A percentile compares a stretch with the other conserved stretches of the same genome.
Evolutionary conservation across 2,888 invertebrate species (phyloP).

Genomic region (Nycteola revayana): DNA sequence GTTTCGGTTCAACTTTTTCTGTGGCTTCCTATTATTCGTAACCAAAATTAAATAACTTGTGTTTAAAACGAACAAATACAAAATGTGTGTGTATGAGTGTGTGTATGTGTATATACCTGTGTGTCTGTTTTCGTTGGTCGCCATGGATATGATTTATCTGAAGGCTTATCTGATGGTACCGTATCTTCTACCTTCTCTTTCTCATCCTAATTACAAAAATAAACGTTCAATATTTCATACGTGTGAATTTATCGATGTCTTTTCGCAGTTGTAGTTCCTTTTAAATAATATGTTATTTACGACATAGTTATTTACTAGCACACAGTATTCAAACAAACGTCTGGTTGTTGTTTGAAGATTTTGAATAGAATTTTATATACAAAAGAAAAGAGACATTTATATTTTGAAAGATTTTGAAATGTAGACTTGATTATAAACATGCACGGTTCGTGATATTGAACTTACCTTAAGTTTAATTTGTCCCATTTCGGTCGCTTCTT

Average conservation of each 20-base stretch:
- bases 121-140: constrained; percentile 69
- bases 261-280: constrained; percentile 17
- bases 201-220: constrained; percentile 71
- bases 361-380: constrained; percentile 44
- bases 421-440: constrained; percentile 31
- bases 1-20: constrained; percentile 49
- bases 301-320: constrained; percentile 56
- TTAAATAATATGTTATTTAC: constrained; percentile 35
- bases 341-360: constrained; percentile 38
- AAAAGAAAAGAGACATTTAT: constrained; percentile 35
- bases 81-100: constrained; percentile 29
- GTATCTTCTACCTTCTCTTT: constrained; percentile 56
- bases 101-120: constrained; percentile 48
- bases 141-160: constrained; percentile 66
- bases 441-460: constrained; percentile 20
- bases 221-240: constrained; percentile 27
- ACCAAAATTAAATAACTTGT: constrained; percentile 11
- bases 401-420: constrained; percentile 18
- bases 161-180: constrained; percentile 59
- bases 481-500: constrained; percentile 56
- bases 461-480: constrained; percentile 76
- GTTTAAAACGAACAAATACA: not conserved
- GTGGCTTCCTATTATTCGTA: constrained; percentile 47
- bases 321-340: constrained; percentile 42
- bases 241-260: constrained; percentile 6